These are phyloP conservation scores for Drosophila sturtevanti DNA, from an alignment of 1,140 invertebrate genomes.

Conservation along the genomic window DNA sequence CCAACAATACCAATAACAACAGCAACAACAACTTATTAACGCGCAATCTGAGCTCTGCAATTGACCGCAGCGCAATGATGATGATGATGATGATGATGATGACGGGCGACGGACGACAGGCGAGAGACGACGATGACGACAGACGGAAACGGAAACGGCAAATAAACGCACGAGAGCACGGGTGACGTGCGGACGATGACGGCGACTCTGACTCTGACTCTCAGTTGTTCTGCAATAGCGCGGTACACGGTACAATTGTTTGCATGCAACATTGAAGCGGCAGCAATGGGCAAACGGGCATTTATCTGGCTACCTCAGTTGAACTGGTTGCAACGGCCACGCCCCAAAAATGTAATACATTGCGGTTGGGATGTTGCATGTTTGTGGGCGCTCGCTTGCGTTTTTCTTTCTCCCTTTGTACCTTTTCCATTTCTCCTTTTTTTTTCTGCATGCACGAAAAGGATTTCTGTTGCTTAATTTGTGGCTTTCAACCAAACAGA, in stretches of 20 bases:
- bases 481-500: slow-evolving; percentile 79
- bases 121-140: slow-evolving; percentile 33
- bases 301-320: slow-evolving; percentile 74
- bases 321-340: slow-evolving; percentile 39
- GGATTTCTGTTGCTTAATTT: slow-evolving; percentile 80
- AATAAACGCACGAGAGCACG: slow-evolving; percentile 73
- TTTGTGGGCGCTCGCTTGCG: slow-evolving; percentile 55
- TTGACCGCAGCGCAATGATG: slow-evolving; percentile 53
- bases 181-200: slow-evolving; percentile 67
- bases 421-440: slow-evolving; percentile 49
- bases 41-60: slow-evolving; percentile 70
- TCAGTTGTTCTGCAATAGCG: slow-evolving; percentile 5
- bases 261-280: slow-evolving; percentile 45
- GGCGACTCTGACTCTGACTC: slow-evolving; percentile 44
- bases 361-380: slow-evolving; percentile 73
- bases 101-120: slow-evolving; percentile 17
- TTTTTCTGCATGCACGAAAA: slow-evolving; percentile 74
- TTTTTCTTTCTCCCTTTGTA: slow-evolving; percentile 27
- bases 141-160: slow-evolving; percentile 77
- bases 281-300: slow-evolving; percentile 56
- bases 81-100: background rate
- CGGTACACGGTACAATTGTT: background rate
- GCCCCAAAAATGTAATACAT: slow-evolving; percentile 71
- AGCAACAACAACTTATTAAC: slow-evolving; percentile 66
- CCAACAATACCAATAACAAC: slow-evolving; percentile 34